Evolutionary conservation across 2,888 invertebrate genomes (phyloP).

Genomic region (Pecten maximus): DNA sequence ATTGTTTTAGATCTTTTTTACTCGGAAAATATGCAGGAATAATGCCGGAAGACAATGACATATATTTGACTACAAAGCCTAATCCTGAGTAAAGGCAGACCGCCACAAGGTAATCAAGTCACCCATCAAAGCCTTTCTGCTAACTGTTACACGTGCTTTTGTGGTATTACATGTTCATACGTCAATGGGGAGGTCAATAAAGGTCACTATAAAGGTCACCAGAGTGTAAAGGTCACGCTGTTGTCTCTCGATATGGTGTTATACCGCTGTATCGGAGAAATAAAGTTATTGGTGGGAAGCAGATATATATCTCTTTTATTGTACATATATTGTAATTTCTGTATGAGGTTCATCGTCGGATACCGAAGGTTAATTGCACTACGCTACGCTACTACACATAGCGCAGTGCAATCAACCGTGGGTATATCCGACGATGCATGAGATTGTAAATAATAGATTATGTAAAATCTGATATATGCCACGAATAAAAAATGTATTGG

Average conservation of each 20-base stretch:
- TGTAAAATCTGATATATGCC: no score
- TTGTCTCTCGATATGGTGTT: neutral
- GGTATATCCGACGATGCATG: no score
- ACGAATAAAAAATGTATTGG: no score
- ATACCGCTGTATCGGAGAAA: neutral
- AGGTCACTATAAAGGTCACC: neutral
- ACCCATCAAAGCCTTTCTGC: neutral
- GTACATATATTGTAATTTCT: no score
- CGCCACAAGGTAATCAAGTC: neutral
- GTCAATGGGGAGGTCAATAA: constrained; percentile 20
- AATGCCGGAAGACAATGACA: neutral
- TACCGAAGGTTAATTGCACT: no score
- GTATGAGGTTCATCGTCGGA: no score
- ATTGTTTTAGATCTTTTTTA: neutral
- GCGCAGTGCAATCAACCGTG: no score
- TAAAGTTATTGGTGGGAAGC: neutral
- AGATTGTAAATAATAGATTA: no score
- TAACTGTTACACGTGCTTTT: neutral
- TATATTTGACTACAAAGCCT: neutral
- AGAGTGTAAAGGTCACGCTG: neutral
- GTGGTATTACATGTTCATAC: neutral
- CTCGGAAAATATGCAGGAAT: neutral
- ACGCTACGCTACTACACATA: no score
- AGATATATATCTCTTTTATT: no score
- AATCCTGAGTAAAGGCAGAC: neutral